Percentiles rank a stretch among this genome's conserved stretches.
These are phyloP conservation scores for Thamnaconus septentrionalis DNA, from an alignment of 2,113 vertebrate genomes.

Conservation along the genomic window DNA sequence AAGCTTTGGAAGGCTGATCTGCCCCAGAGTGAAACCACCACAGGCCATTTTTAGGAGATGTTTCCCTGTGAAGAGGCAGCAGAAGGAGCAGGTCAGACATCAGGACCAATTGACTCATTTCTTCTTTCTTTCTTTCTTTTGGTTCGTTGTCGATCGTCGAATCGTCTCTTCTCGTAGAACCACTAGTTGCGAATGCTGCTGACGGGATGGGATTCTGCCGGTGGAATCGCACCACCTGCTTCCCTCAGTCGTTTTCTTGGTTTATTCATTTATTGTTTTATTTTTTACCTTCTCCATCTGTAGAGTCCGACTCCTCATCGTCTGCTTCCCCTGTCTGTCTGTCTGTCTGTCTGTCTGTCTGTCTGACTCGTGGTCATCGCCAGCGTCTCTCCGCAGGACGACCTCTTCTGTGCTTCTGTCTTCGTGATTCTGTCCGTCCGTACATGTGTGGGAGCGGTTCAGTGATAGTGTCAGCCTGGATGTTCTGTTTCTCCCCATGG, in stretches of 20 bases:
- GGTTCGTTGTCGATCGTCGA: constrained; percentile 1
- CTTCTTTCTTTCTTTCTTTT: constrained; percentile 4
- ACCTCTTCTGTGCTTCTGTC: too few relatives aligned
- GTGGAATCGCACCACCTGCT: constrained; percentile 35
- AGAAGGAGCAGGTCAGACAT: constrained; percentile 50
- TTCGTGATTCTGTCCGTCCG: background rate
- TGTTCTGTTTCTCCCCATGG: too few relatives aligned
- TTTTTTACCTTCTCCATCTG: constrained; percentile 18
- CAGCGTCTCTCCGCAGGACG: too few relatives aligned
- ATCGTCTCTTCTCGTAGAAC: constrained; percentile 30
- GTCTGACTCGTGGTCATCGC: too few relatives aligned
- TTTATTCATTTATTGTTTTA: background rate
- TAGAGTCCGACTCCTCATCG: constrained; percentile 16
- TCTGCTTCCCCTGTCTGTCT: background rate
- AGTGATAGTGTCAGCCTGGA: too few relatives aligned
- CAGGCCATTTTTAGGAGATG: too few relatives aligned
- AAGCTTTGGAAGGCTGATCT: too few relatives aligned
- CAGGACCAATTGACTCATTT: constrained; percentile 6
- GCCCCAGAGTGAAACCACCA: too few relatives aligned
- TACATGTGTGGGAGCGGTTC: background rate
- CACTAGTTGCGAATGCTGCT: background rate
- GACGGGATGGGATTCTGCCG: background rate
- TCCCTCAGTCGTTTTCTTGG: constrained; percentile 33
- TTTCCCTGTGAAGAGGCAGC: background rate
- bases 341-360: too few relatives aligned